Base-by-base conservation (phyloP, 2,888 invertebrate species). In the Dilophus febrilis region DNA sequence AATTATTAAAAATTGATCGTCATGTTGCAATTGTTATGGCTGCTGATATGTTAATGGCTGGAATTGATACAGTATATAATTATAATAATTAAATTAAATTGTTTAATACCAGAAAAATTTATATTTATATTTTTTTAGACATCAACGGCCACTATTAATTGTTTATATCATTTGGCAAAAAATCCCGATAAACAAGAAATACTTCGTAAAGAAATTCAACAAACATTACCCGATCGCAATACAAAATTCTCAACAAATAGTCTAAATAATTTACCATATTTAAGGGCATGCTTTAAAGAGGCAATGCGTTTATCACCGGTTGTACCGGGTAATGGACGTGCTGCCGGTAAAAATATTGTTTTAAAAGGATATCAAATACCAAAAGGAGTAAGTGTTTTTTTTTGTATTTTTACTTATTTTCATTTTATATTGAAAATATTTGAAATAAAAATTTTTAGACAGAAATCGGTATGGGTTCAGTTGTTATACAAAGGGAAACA, bases 221-320 rank as follows among this genome's bases (percentile, higher is more conserved):
- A 53, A 1, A 54, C 64, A 4, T 50, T 70, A 41, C 64, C 66
- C 0, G 46, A 54, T 2, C 63, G 60, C 43, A 51, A 60, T 7
- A 53, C 61, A 0, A 50, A 53, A 3, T 48, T 70, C 2, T 66
- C 61, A 2, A 52, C 61, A 4, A 55, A 61, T 4, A 52, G 59
- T 38, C 53, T 70, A 40, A 59, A 63, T 32, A 52, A 66, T 37
- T 59, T 70, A 44, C 65, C 70, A 0, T 83, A 77, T 50, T 52
- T 84, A 14, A 73, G 68, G 44, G 81, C 80, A 1, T 79, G 77
- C 48, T 66, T 83, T 30, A 83, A 80, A 52, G 83, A 85, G 56
- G 65, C 74, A 0, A 54, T 78, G 42, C 66, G 82, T 49, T 46
- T 74, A 12, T 65, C 68, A 49, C 74, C 77, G 0, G 67, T 75